Base-by-base conservation (phyloP, 2,797 vertebrate species). In the Lemur catta region DNA sequence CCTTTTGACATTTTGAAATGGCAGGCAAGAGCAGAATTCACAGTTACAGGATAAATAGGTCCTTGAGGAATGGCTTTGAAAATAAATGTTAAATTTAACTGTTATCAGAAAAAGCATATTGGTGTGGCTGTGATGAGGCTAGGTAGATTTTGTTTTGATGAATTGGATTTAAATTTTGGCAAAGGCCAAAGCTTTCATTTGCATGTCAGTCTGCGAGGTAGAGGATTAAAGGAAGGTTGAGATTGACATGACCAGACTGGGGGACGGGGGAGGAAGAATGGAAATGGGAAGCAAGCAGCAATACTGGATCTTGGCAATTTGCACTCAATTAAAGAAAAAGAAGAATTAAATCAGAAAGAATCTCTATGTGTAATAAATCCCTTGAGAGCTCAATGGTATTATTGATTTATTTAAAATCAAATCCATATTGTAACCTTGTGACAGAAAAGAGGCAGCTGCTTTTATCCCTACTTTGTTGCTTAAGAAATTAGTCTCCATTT, bases 101-200 rank as follows among this genome's bases (percentile, higher is more conserved):
- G 2, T 50, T 85, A 41, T 41, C 30, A 69, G 50, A 80, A 71
- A 89, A 89, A 85, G 55, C 30, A 20, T 17, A 52, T 33, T 89
- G 75, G n/a, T 18, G 2, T 82, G 7, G 52, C 80, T 80, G 7
- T 85, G 82, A 93, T 52, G 72, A 94, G 30, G 65, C 52, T 57
- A 52, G 15, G 11, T 30, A 18, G 57, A 75, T 89, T 84, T 86
- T 46, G 2, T 72, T 67, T 79, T 82, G 80, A 81, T 87, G 30
- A 93, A 76, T 7, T 90, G 50, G 9, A 91, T 86, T 94, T 89
- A 86, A 96, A 94, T 89, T 93, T 72, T 86, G 74, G n/a, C 30
- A 75, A 89, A 96, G 59, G 81, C 17, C 85, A 94, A 90, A 69
- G 41, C 18, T 90, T 88, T 67, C 43, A 85, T 81, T 81, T 95